A percentile compares a stretch with the other conserved stretches of the same genome.
Conservation (phyloP, 1,140 invertebrate genomes). For the Drosophila melanica region DNA sequence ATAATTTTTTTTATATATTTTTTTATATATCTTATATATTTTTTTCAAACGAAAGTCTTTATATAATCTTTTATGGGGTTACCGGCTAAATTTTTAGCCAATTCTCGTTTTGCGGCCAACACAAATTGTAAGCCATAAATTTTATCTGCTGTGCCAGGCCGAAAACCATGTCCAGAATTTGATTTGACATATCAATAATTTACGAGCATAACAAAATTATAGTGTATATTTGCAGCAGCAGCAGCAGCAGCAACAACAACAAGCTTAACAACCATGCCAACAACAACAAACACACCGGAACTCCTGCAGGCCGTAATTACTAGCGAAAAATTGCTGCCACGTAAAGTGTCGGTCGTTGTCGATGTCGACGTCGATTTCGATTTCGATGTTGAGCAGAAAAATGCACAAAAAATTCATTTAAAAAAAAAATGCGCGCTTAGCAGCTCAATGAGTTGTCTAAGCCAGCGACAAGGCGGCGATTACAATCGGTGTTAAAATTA, state of each 20-base stretch:
- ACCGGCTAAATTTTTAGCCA: background rate
- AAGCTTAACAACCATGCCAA: background rate
- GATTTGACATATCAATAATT: constrained; percentile 80
- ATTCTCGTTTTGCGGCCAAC: constrained; percentile 31
- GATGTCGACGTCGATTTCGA: constrained; percentile 26
- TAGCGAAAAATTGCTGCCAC: constrained; percentile 45
- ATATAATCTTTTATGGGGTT: background rate
- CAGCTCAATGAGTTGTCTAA: constrained; percentile 66
- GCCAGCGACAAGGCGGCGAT: constrained; percentile 64
- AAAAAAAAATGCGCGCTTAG: constrained; percentile 18
- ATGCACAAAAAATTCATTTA: background rate
- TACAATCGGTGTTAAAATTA: constrained; percentile 83
- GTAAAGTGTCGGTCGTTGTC: constrained; percentile 61
- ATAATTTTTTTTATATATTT: background rate
- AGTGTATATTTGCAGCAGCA: constrained; percentile 40
- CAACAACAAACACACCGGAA: constrained; percentile 52
- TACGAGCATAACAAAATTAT: constrained; percentile 68
- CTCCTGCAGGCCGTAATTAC: constrained; percentile 75
- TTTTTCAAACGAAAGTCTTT: background rate
- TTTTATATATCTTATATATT: background rate
- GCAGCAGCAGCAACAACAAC: background rate
- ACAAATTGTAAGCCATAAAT: constrained; percentile 65
- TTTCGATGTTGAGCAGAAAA: constrained; percentile 14
- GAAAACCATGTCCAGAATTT: constrained; percentile 65
- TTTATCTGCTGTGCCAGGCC: constrained; percentile 29